Evolutionary conservation across 2,797 vertebrate genomes (phyloP), one percentile per base, ranked within the genome.

Genomic region (Kryptopterus vitreolus): DNA sequence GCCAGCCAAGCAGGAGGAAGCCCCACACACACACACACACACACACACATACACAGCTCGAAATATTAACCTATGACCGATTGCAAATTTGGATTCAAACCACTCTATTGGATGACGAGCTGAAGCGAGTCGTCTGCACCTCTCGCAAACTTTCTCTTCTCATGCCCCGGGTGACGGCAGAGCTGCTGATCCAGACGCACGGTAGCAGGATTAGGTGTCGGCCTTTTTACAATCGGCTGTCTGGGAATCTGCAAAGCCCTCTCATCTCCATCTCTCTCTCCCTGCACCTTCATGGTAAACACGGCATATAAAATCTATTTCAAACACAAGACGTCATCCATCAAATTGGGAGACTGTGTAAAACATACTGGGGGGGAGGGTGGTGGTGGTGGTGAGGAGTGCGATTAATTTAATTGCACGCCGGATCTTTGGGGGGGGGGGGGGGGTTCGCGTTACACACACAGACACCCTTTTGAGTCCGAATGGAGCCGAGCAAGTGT

Each of bases 371-470:
- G 5, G 29, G 16, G 24, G 7, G 4, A 72, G 77, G 58, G 10
- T 43, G 63, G 59, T 46, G 61, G 55, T 65, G 68, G 58, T 48
- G 58, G 55, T 69, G 78, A 86, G 78, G 82, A 87, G 90, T 84
- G 83, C 55, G 84, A 92, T 93, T 82, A 88, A 92, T 92, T 94
- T 91, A 90, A n/a, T n/a, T n/a, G n/a, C 89, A 90, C 84, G 77
- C 79, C 83, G 88, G 69, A 89, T 88, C 93, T n/a, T n/a, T n/a
- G n/a, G n/a, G 91, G 91, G 57, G 53, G 50, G 29, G 11, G 83
- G 80, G 86, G 87, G 87, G 92, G 93, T 88, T 97, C 92, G 48
- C 87, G 90, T 96, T 96, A 94, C 95, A 66, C 24, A 94, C 95
- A 59, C 26, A 86, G 13, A 73, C 72, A 66, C 61, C 33, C 77